These are phyloP conservation scores for Aricia artaxerxes DNA, from an alignment of 2,888 invertebrate genomes.

Conservation along the genomic window DNA sequence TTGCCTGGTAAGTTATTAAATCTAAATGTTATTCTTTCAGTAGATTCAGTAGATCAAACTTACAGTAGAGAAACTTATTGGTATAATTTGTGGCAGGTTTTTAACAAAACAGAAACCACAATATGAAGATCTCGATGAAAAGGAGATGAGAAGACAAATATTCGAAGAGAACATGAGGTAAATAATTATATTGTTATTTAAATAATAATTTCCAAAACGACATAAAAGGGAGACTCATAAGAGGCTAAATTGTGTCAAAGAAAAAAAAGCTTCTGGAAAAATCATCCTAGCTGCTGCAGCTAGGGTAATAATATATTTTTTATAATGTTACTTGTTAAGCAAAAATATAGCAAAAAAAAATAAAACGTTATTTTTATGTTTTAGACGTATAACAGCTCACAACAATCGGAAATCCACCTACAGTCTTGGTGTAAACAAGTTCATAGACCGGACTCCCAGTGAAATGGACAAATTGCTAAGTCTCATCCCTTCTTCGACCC, in stretches of 20 bases:
- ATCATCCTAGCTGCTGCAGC: no score
- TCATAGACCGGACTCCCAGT: constrained; percentile 58
- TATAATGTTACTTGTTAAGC: no score
- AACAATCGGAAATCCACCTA: constrained; percentile 57
- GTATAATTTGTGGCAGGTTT: background rate
- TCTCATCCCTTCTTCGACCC: constrained; percentile 47
- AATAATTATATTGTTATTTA: background rate
- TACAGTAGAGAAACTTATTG: no score
- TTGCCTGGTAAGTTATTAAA: background rate
- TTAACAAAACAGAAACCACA: background rate
- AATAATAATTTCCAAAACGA: no score
- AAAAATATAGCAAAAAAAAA: background rate
- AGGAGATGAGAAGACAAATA: background rate
- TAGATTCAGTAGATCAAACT: no score
- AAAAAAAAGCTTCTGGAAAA: no score
- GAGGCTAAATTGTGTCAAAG: no score
- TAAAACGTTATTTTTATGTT: constrained; percentile 17
- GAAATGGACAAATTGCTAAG: constrained; percentile 56
- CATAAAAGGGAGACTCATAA: no score
- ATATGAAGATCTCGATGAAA: background rate
- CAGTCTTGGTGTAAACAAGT: constrained; percentile 59
- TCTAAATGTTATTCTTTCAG: background rate
- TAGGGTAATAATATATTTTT: no score
- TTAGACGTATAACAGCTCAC: constrained; percentile 50
- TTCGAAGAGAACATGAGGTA: background rate